These are phyloP conservation scores for Myotis vivesi DNA, from an alignment of 2,797 vertebrate genomes.

Conservation along the genomic window DNA sequence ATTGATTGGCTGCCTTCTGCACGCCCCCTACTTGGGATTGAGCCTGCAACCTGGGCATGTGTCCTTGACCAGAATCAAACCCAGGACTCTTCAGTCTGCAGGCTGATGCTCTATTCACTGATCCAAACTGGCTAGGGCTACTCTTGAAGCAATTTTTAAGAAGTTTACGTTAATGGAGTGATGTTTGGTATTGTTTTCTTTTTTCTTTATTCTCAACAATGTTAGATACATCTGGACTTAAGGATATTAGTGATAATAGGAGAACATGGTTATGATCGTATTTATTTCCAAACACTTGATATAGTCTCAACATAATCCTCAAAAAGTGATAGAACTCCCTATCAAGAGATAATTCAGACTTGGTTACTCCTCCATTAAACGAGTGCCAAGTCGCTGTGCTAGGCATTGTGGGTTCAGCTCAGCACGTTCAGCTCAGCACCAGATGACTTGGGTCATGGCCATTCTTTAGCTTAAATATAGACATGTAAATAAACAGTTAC, in stretches of 20 bases:
- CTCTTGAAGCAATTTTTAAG: neutral
- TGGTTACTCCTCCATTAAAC: neutral
- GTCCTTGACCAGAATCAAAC: too few species aligned
- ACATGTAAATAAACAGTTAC: neutral
- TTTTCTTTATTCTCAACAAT: neutral
- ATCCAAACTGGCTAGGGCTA: too few species aligned
- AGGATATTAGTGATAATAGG: neutral
- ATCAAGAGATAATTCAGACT: neutral
- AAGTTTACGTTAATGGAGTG: neutral
- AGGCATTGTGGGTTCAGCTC: neutral
- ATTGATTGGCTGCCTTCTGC: too few species aligned
- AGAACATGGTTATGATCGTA: neutral
- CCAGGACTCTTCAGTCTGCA: too few species aligned
- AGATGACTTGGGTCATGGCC: neutral
- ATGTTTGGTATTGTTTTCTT: neutral
- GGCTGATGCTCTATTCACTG: too few species aligned
- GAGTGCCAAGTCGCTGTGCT: neutral
- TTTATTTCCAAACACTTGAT: neutral
- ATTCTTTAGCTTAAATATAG: neutral
- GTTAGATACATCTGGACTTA: neutral
- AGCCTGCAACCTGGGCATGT: too few species aligned
- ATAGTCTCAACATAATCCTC: neutral
- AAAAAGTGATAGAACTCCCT: neutral
- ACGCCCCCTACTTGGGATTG: too few species aligned
- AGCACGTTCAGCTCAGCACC: neutral